These are phyloP conservation scores for Syngnathus scovelli DNA, from an alignment of 2,113 vertebrate species.

Conservation along the genomic window DNA sequence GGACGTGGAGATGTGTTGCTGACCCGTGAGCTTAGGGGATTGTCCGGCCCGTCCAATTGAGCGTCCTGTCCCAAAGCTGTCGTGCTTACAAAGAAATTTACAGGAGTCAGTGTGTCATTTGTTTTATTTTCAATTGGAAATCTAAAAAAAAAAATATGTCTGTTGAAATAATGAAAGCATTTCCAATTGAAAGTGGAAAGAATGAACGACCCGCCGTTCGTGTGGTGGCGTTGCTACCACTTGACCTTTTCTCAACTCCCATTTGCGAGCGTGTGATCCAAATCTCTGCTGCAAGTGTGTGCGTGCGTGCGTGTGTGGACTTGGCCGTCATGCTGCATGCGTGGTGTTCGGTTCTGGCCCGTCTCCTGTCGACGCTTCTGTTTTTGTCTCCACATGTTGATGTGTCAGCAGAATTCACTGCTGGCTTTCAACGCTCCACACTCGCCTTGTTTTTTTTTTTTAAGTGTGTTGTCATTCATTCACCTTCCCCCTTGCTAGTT, in stretches of 20 bases:
- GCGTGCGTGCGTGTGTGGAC: conserved; percentile 15
- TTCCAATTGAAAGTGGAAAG: not conserved
- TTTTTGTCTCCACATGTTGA: conserved; percentile 39
- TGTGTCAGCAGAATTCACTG: conserved; percentile 34
- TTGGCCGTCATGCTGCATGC: conserved; percentile 41
- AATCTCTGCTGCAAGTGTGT: not conserved
- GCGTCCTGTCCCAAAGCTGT: not conserved
- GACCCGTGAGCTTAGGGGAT: not conserved
- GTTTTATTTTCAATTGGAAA: not conserved
- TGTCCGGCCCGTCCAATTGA: not conserved
- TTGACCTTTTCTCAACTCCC: conserved; percentile 21
- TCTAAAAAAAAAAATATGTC: not conserved
- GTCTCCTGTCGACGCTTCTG: conserved; percentile 29
- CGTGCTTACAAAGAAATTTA: not conserved
- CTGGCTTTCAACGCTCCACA: conserved; percentile 5
- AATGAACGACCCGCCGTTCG: not conserved
- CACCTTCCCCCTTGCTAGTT: conserved; percentile 14
- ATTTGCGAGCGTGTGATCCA: conserved; percentile 9
- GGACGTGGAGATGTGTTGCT: conserved; percentile 18
- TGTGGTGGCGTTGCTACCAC: conserved; percentile 4
- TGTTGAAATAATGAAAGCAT: too few species aligned
- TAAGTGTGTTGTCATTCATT: conserved; percentile 2
- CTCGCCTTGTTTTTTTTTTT: conserved; percentile 22
- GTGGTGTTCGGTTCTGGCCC: conserved; percentile 42
- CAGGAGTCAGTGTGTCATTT: not conserved